Evolutionary conservation across 2,113 vertebrate genomes (phyloP).

Genomic region (Rana temporaria): DNA sequence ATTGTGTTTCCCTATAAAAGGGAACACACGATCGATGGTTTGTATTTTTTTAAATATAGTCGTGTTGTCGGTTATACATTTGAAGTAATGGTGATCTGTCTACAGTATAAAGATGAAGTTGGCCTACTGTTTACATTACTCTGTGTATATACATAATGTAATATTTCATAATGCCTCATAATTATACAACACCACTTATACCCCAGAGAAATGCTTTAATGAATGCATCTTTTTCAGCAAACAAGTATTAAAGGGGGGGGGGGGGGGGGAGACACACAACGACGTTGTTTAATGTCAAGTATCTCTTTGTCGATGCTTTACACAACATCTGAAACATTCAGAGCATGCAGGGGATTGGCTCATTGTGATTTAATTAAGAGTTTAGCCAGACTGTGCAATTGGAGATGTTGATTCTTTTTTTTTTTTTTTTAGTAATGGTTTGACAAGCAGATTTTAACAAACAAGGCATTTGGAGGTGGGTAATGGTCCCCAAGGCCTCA

Average conservation of each 20-base stretch:
- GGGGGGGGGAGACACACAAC: not conserved
- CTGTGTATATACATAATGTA: slow-evolving; percentile 23
- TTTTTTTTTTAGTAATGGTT: slow-evolving; percentile 61
- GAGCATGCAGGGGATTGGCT: slow-evolving; percentile 45
- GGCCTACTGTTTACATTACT: not conserved
- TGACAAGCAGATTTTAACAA: slow-evolving; percentile 67
- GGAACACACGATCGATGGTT: too few relatives aligned
- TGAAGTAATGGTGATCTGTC: too few relatives aligned
- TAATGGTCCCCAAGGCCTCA: slow-evolving; percentile 63
- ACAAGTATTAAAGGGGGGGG: not conserved
- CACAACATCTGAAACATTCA: not conserved
- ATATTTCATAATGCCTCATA: slow-evolving; percentile 17
- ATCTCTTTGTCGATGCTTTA: slow-evolving; percentile 19
- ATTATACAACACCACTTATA: not conserved
- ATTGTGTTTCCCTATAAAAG: too few relatives aligned
- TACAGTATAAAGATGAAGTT: not conserved
- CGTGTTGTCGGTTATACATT: too few relatives aligned
- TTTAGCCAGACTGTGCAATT: slow-evolving; percentile 57
- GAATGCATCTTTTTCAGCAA: not conserved
- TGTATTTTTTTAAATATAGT: too few relatives aligned
- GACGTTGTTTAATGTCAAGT: slow-evolving; percentile 3
- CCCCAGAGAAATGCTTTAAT: slow-evolving; percentile 27
- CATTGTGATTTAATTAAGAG: slow-evolving; percentile 69
- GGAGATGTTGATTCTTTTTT: slow-evolving; percentile 59
- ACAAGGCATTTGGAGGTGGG: slow-evolving; percentile 64